Base-by-base conservation (phyloP, 2,113 vertebrate genomes). In the Actenoides hombroni region DNA sequence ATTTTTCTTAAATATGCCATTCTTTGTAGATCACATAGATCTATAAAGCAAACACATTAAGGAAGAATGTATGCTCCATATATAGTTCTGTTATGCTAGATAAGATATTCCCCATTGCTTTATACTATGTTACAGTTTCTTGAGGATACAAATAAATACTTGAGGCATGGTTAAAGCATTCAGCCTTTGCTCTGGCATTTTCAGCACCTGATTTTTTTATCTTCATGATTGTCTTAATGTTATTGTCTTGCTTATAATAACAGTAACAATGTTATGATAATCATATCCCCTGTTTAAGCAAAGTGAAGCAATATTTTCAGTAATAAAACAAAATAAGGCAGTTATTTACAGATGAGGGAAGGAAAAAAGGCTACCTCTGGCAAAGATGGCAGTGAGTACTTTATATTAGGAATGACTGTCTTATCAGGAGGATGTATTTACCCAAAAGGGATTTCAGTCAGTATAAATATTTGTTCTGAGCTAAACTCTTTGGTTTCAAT, bases 191-290 rank as follows among this genome's bases (percentile, higher is more conserved):
- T 68, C 77, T 87, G 83, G 86, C 18, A 91, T 92, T 92, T 91
- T 95, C 81, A 75, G 74, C 81, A 57, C 83, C 92, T 79, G 83
- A 87, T 94, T 95, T 95, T 95, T 91, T 96, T 61, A 84, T 89
- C 83, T 69, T 89, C 6, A 2, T 87, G 80, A 91, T 94, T 87
- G 28, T 37, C 86, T 91, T 94, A 93, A 87, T 96, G 86, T 39
- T 71, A 79, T 92, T 94, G 57, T 82, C 73, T 84, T 95, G 39
- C 80, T 94, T 86, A 64, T 84, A 96, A 86, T 92, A 91, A 91
- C 83, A 86, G 60, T 95, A 97, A 95, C 57, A 64, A 94, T 31
- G 65, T 95, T 94, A 95, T 56, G 51, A 53, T 94, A 92, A 95
- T 94, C 65, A 71, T 60, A 95, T 95, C 81, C 75, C 39, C 81